These are phyloP conservation scores for Drosophila athabasca DNA, from an alignment of 1,140 invertebrate species.

Conservation along the genomic window DNA sequence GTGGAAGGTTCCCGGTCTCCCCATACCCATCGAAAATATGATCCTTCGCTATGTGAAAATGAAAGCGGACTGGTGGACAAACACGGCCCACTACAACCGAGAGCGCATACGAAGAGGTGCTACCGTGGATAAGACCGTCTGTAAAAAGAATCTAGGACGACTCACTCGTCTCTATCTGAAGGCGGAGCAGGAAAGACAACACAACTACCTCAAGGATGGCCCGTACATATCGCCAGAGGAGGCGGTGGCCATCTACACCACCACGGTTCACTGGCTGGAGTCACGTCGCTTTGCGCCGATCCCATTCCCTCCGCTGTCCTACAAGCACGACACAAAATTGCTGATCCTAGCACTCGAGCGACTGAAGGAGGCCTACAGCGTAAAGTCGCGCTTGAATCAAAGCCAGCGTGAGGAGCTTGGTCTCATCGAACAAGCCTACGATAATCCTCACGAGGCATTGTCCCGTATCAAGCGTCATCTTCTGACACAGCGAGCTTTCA, in stretches of 20 bases:
- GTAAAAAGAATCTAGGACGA: slow-evolving; percentile 99
- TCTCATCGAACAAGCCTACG: slow-evolving; percentile 99
- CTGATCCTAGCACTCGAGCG: slow-evolving; percentile 98
- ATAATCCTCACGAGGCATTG: slow-evolving; percentile 99
- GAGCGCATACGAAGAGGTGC: slow-evolving; percentile 96
- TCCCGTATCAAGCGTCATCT: slow-evolving; percentile 99
- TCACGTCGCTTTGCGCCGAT: slow-evolving; percentile 99
- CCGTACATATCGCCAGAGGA: slow-evolving; percentile 99
- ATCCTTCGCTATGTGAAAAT: slow-evolving; percentile 99
- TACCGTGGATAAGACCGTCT: slow-evolving; percentile 99
- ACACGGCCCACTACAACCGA: slow-evolving; percentile 99
- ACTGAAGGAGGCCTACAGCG: slow-evolving; percentile 99
- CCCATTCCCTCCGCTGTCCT: slow-evolving; percentile 99
- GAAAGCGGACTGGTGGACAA: slow-evolving; percentile 99
- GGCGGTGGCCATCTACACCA: slow-evolving; percentile 99
- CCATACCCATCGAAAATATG: slow-evolving; percentile 99
- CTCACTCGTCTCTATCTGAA: slow-evolving; percentile 98
- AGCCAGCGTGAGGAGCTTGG: slow-evolving; percentile 99
- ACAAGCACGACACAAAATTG: slow-evolving; percentile 99
- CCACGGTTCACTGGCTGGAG: slow-evolving; percentile 99
- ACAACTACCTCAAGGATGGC: slow-evolving; percentile 99
- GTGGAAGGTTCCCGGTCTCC: slow-evolving; percentile 99
- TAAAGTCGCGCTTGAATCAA: slow-evolving; percentile 99
- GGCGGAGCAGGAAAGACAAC: slow-evolving; percentile 99
- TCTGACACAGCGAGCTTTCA: slow-evolving; percentile 98